These are phyloP conservation scores for Aproaerema taeniolella DNA, from an alignment of 2,888 invertebrate genomes.

Conservation along the genomic window DNA sequence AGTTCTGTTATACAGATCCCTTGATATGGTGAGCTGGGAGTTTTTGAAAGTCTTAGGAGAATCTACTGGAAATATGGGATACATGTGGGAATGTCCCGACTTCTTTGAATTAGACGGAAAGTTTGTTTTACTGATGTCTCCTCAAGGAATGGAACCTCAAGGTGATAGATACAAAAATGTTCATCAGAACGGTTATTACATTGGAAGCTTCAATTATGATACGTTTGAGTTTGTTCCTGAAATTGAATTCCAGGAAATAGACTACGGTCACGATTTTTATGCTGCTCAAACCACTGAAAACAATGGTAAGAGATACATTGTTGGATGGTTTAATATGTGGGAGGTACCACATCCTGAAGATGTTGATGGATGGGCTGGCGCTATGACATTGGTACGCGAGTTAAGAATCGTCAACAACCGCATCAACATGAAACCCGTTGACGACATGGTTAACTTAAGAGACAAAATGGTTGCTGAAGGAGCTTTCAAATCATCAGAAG, in stretches of 20 bases:
- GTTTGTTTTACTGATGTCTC: slow-evolving; percentile 59
- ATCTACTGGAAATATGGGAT: slow-evolving; percentile 51
- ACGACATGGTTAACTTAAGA: slow-evolving; percentile 41
- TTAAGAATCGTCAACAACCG: slow-evolving; percentile 40
- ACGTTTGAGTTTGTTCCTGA: slow-evolving; percentile 53
- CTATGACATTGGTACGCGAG: slow-evolving; percentile 59
- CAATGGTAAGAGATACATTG: slow-evolving; percentile 49
- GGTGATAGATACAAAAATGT: slow-evolving; percentile 62
- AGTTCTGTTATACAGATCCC: slow-evolving; percentile 59
- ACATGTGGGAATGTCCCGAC: slow-evolving; percentile 76
- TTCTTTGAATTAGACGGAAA: slow-evolving; percentile 65
- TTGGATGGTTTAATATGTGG: slow-evolving; percentile 70
- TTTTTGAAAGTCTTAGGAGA: slow-evolving; percentile 53
- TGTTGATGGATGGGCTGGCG: slow-evolving; percentile 64
- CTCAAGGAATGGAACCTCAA: slow-evolving; percentile 53
- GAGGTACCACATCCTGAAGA: slow-evolving; percentile 50
- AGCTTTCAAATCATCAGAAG: slow-evolving; percentile 27
- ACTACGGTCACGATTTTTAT: slow-evolving; percentile 69
- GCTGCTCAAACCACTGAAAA: slow-evolving; percentile 57
- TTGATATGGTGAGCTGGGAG: slow-evolving; percentile 55
- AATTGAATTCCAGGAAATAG: slow-evolving; percentile 57
- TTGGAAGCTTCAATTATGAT: slow-evolving; percentile 61
- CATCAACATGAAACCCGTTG: slow-evolving; percentile 54
- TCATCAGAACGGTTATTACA: slow-evolving; percentile 58
- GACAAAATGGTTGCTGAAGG: slow-evolving; percentile 23